Evolutionary conservation across 2,888 invertebrate species (phyloP), one percentile per base, ranked within the genome.

Genomic region (Branchipolynoe longqiensis): DNA sequence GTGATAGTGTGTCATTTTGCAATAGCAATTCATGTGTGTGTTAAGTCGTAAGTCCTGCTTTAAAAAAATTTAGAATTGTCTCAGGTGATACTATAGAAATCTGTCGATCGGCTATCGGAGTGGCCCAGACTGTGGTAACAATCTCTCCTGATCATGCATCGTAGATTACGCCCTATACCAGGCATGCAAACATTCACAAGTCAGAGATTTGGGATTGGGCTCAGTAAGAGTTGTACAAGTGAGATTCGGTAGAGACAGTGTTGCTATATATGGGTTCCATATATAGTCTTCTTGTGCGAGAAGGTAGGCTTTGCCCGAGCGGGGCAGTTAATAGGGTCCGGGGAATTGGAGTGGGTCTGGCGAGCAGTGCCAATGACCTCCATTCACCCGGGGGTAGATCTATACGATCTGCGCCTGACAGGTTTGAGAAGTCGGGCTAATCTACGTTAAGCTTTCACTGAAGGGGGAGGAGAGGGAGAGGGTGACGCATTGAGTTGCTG

Each of bases 101-200:
- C 22, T 69, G 36, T 69, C 69, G 69, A 69, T 69, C 69, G 69
- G 69, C 69, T 69, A 69, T 69, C 69, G 38, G 69, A n/a, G 69
- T 69, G 69, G 69, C 69, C 69, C 69, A 69, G 36, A 69, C 69
- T 69, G 36, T n/a, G 69, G 69, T 69, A 22, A 69, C 38, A 14
- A 36, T 62, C 38, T 69, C 48, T 18, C 54, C 18, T 78, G 28
- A 25, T n/a, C 78, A 78, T 78, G 78, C 78, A 78, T 22, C 54
- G 48, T 33, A 78, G 31, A 48, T 12, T 14, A 54, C 31, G 48
- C 6, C 54, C 78, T 48, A 78, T 78, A 33, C 31, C 48, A 40
- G 40, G 78, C 78, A 78, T 78, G 78, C 78, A 78, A 48, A 41
- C 78, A 78, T 78, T 78, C 78, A 78, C 78, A 54, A 38, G 69